Evolutionary conservation across 2,888 invertebrate species (phyloP), one percentile per base, ranked within the genome.

Genomic region (Tachina lurida): DNA sequence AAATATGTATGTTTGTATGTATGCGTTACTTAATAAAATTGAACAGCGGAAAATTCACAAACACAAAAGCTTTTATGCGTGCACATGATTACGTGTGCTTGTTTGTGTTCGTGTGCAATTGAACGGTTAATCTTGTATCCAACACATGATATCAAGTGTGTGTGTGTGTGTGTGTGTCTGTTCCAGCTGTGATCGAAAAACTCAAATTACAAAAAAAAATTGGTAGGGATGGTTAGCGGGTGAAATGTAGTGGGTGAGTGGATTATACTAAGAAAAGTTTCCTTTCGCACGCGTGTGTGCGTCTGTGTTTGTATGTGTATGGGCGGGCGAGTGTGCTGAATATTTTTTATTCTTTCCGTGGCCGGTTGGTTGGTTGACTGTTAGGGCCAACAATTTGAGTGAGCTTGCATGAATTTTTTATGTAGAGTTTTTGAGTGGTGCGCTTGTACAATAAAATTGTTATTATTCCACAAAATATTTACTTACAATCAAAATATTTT

Each of bases 381-480:
- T 65, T 73, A 74, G 41, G 39, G 45, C 19, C 41, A 67, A 68
- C 47, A 70, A 78, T 52, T 5, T 31, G 31, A 68, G 73, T 49
- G 80, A 75, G 81, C 12, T 65, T 54, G 45, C 62, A 74, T 62
- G 58, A 31, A 77, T 56, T 63, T 78, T 75, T 49, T 15, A 22
- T 67, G 52, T 54, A 47, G 68, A 79, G 68, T 85, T 78, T 80
- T 73, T 63, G 74, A 47, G 71, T 76, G 82, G 62, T 85, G 86
- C 79, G 84, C 84, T 85, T 78, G 82, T 82, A 74, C 82, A 78
- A 77, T 60, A 68, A 74, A 79, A 65, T 83, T 79, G 68, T 75
- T 80, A 73, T 84, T 77, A 45, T 80, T 68, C 67, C 60, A 71
- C n/a, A 65, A 47, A 71, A 75, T 71, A 49, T 49, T 39, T 43